Base-by-base conservation (phyloP, 2,888 invertebrate genomes). In the Dromius quadrimaculatus region DNA sequence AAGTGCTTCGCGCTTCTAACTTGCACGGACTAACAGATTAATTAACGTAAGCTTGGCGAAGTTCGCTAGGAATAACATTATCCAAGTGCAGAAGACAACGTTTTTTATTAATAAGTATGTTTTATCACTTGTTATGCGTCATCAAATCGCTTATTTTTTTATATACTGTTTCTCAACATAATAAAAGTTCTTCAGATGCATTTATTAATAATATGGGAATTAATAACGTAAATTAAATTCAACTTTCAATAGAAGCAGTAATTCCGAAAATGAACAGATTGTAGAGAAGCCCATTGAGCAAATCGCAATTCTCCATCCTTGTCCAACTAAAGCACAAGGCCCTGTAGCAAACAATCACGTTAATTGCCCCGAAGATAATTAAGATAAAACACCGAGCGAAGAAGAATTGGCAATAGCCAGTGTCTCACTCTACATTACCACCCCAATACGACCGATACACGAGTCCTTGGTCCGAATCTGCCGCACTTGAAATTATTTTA, bases 401-500 rank as follows among this genome's bases (percentile, higher is more conserved):
- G 47, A 36, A 22, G 34, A 34, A 65, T 65, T 65, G 65, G 65
- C 65, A 65, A 65, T 50, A 47, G 65, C 50, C 65, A 65, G 32
- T 47, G 57, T 59, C 59, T 34, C 59, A 28, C 28, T 3, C 28
- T 8, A 8, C 3, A 8, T 28, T 13, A 54, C 23, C 50, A 11
- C 45, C 41, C 13, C 13, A 15, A 15, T 15, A 41, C 36, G 36
- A 36, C 47, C 50, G 50, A 54, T 54, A 28, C n/a, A n/a, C 50
- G 32, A 64, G 64, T 28, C 9, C 8, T 19, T 20, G 17, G 59
- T 36, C 57, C 68, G 57, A 36, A 66, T 54, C 23, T 17, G 15
- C 36, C 41, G 66, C 45, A 68, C 68, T 68, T 68, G 68, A 68
- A 68, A 68, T 82, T 81, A 82, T 82, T 83, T 83, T 83, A 83